Percentiles rank a stretch among this genome's conserved stretches.
These are phyloP conservation scores for Patella vulgata DNA, from an alignment of 1,140 invertebrate species.

Conservation along the genomic window DNA sequence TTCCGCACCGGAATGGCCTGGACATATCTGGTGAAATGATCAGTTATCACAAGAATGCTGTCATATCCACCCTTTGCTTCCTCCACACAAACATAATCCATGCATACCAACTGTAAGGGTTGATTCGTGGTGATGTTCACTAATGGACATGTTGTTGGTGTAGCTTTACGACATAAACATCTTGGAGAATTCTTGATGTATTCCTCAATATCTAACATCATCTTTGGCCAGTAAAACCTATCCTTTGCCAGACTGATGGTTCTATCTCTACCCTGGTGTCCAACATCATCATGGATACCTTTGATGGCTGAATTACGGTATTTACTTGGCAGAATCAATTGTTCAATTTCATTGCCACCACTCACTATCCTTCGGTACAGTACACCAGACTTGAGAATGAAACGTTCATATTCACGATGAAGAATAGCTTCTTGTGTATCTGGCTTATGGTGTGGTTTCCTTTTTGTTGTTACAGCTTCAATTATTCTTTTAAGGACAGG, in stretches of 20 bases:
- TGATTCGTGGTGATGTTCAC: slow-evolving; percentile 16
- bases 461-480: neutral
- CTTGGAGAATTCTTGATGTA: slow-evolving; percentile 17
- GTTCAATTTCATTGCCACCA: neutral
- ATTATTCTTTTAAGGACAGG: neutral
- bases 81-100: slow-evolving; percentile 30
- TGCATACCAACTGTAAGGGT: slow-evolving; percentile 30
- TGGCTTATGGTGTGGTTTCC: too few relatives aligned
- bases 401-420: neutral
- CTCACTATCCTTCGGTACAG: neutral
- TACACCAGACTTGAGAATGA: neutral
- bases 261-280: slow-evolving; percentile 26
- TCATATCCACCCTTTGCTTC: slow-evolving; percentile 16
- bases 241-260: slow-evolving; percentile 9
- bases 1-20: slow-evolving; percentile 25
- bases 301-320: neutral
- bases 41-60: slow-evolving; percentile 26
- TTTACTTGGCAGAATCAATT: slow-evolving; percentile 6
- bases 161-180: slow-evolving; percentile 17
- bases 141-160: slow-evolving; percentile 7
- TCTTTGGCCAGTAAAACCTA: slow-evolving; percentile 25
- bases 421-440: neutral
- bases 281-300: slow-evolving; percentile 13
- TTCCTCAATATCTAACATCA: slow-evolving; percentile 11
- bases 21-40: slow-evolving; percentile 31